These are phyloP conservation scores for Masnerella sp. DNA, from an alignment of 2,888 invertebrate genomes.

Conservation along the genomic window DNA sequence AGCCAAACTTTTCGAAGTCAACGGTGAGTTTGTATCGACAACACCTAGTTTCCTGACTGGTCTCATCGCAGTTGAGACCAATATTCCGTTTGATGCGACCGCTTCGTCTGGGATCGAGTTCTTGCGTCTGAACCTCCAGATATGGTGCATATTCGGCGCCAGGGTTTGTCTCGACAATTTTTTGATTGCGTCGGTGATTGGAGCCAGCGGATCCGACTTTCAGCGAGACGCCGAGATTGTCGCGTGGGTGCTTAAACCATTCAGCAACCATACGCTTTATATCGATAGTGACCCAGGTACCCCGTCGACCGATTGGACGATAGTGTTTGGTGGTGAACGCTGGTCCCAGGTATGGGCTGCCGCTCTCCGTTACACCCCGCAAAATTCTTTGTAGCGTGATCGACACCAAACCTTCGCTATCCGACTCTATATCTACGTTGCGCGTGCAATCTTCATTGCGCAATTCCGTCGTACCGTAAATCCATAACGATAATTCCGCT, in stretches of 20 bases:
- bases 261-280: slow-evolving; percentile 86
- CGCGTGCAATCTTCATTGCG: slow-evolving; percentile 63
- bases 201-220: slow-evolving; percentile 80
- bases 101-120: slow-evolving; percentile 79
- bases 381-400: slow-evolving; percentile 79
- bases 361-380: slow-evolving; percentile 75
- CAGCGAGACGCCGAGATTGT: slow-evolving; percentile 87
- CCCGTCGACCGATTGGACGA: slow-evolving; percentile 77
- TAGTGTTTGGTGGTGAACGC: slow-evolving; percentile 73
- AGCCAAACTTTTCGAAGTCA: slow-evolving; percentile 96
- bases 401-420: slow-evolving; percentile 74
- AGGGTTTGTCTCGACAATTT: slow-evolving; percentile 84
- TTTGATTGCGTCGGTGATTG: slow-evolving; percentile 77
- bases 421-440: slow-evolving; percentile 70
- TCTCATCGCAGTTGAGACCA: slow-evolving; percentile 90
- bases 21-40: slow-evolving; percentile 96
- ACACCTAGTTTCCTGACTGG: slow-evolving; percentile 89
- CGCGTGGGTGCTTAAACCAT: slow-evolving; percentile 86
- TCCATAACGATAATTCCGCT: slow-evolving; percentile 85
- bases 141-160: slow-evolving; percentile 81
- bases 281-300: slow-evolving; percentile 87
- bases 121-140: slow-evolving; percentile 80
- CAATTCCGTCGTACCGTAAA: slow-evolving; percentile 77
- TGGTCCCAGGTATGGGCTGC: slow-evolving; percentile 71
- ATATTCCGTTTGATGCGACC: slow-evolving; percentile 87